Evolutionary conservation across 2,113 vertebrate genomes (phyloP).

Genomic region (Brienomyrus longianalis): DNA sequence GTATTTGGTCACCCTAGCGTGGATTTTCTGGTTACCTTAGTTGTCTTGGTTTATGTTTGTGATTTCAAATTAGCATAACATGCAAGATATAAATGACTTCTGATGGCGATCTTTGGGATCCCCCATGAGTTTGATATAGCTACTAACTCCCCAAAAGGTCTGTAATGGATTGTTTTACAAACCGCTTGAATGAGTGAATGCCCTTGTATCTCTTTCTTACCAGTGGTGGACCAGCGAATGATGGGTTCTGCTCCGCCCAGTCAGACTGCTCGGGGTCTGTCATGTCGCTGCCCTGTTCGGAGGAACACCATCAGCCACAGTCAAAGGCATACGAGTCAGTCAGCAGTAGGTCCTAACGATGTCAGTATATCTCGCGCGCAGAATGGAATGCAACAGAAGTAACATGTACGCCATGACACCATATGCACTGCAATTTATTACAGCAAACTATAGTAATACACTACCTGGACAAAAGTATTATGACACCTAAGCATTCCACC

Average conservation of each 20-base stretch:
- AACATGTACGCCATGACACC: neutral
- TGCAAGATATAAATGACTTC: neutral
- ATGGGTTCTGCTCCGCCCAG: neutral
- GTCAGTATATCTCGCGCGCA: neutral
- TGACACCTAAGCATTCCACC: neutral
- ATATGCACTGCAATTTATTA: neutral
- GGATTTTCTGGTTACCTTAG: neutral
- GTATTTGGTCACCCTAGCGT: neutral
- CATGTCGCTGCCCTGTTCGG: constrained; percentile 10
- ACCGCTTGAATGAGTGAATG: neutral
- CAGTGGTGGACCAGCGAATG: constrained; percentile 20
- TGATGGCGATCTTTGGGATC: neutral
- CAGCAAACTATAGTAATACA: neutral
- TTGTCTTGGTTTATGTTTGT: neutral
- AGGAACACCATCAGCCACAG: neutral
- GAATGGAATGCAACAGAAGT: neutral
- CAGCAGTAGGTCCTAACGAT: neutral
- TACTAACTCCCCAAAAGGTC: neutral
- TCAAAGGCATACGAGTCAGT: neutral
- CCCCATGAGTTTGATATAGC: neutral
- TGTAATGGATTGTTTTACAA: neutral
- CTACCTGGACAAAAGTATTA: neutral
- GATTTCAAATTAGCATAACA: neutral
- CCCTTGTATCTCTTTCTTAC: neutral
- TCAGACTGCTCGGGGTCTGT: neutral